Evolutionary conservation across 1,140 invertebrate genomes (phyloP).

Genomic region (Drosophila virilis): DNA sequence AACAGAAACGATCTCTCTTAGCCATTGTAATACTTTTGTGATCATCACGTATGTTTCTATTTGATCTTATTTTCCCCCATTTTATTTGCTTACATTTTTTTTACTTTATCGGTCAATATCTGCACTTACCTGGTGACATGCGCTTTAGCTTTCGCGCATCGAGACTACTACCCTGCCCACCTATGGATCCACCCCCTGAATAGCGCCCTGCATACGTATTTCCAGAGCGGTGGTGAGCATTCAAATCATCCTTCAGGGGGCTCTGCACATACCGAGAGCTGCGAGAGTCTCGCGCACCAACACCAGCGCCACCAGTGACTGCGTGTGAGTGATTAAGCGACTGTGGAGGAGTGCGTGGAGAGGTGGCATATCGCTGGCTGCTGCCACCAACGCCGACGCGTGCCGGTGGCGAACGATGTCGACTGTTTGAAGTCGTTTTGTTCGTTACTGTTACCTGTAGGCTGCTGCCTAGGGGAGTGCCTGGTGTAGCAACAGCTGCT

Average conservation of each 20-base stretch:
- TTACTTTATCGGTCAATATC: not conserved
- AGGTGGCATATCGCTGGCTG: conserved; percentile 61
- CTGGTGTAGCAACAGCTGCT: conserved; percentile 29
- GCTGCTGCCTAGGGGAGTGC: conserved; percentile 47
- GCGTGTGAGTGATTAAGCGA: conserved; percentile 51
- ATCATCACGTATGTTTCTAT: too few species aligned
- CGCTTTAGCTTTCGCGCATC: conserved; percentile 63
- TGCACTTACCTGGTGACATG: conserved; percentile 62
- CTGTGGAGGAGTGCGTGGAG: conserved; percentile 79
- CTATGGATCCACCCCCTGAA: conserved; percentile 41
- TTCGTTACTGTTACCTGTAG: conserved; percentile 78
- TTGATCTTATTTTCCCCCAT: too few species aligned
- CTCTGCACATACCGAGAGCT: conserved; percentile 70
- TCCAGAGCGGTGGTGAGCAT: conserved; percentile 56
- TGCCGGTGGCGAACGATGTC: conserved; percentile 70
- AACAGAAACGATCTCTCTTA: too few species aligned
- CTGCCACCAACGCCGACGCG: conserved; percentile 41
- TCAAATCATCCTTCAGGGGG: conserved; percentile 70
- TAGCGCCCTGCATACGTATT: conserved; percentile 63
- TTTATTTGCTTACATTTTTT: not conserved
- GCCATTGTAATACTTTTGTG: too few species aligned
- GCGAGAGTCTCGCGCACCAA: conserved; percentile 51
- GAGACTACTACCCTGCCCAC: conserved; percentile 21
- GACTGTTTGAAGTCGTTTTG: conserved; percentile 51
- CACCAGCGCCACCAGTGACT: conserved; percentile 14